Evolutionary conservation across 2,888 invertebrate species (phyloP).

Genomic region (Bugula neritina): DNA sequence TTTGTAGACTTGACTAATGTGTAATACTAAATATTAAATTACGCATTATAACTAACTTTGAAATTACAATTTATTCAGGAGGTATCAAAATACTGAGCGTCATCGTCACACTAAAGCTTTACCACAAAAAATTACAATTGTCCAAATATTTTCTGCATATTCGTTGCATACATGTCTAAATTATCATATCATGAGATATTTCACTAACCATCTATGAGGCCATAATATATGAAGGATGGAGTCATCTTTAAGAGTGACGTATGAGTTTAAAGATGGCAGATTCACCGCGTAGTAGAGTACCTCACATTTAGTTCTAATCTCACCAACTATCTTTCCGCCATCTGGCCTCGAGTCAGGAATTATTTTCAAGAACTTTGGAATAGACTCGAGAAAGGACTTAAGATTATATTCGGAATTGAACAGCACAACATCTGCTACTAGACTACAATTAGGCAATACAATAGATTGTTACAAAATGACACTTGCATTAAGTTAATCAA

Average conservation of each 20-base stretch:
- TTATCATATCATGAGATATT: too few relatives aligned
- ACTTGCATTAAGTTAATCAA: too few relatives aligned
- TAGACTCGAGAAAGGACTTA: slow-evolving; percentile 62
- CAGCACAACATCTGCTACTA: slow-evolving; percentile 64
- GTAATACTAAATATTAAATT: too few relatives aligned
- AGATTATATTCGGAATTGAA: slow-evolving; percentile 69
- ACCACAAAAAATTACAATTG: too few relatives aligned
- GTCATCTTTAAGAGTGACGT: slow-evolving; percentile 29
- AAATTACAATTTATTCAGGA: too few relatives aligned
- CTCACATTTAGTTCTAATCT: slow-evolving; percentile 58
- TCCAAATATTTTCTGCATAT: too few relatives aligned
- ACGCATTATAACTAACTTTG: too few relatives aligned
- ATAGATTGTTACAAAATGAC: too few relatives aligned
- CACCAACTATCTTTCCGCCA: slow-evolving; percentile 54
- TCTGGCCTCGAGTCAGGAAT: slow-evolving; percentile 64
- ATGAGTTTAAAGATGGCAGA: slow-evolving; percentile 27
- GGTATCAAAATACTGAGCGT: too few relatives aligned
- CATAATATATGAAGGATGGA: slow-evolving; percentile 61
- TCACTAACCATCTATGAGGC: slow-evolving; percentile 65
- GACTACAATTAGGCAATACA: slow-evolving; percentile 56
- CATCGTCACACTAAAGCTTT: too few relatives aligned
- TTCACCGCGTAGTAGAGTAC: slow-evolving; percentile 63
- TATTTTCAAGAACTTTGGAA: slow-evolving; percentile 61
- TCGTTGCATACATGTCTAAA: too few relatives aligned
- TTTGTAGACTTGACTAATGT: too few relatives aligned